Evolutionary conservation across 2,888 invertebrate species (phyloP), one percentile per base, ranked within the genome.

Genomic region (Chrysolina oricalcia): DNA sequence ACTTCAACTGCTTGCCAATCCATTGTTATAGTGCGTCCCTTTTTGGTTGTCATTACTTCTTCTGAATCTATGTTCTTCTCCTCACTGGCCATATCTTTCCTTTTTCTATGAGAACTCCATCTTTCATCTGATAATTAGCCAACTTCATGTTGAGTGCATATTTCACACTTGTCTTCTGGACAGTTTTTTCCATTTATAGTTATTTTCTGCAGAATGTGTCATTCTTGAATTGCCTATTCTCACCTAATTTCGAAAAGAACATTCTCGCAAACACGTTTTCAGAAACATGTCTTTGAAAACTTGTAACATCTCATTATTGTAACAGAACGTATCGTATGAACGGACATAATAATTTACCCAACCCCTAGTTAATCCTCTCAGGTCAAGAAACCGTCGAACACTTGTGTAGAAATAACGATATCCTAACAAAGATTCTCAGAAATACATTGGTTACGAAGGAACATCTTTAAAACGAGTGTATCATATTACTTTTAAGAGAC

Each of bases 1-100:
- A 70, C 81, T 21, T 75, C 83, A 76, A 81, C 84, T 43, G 67
- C 48, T 68, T 68, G 68, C n/a, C 50, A 50, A 27, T 68, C 68
- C 68, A 68, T 68, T 17, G 68, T 50, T 68, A 68, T 19, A 67
- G 46, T 43, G 11, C 27, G 41, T 4, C 43, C 23, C 46, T 48
- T 48, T 23, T 27, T 27, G 6, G 41, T 46, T 48, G n/a, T 21
- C 11, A 23, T 46, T 19, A 19, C 50, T 40, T 40, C 40, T n/a
- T 43, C 67, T 67, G 63, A 48, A 23, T 59, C 72, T n/a, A 10
- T 62, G 48, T 13, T 27, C 13, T 67, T 48, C 21, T 67, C 48
- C 21, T 27, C 17, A n/a, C 67, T 46, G 4, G 67, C 67, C 21
- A 46, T 48, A 48, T 62, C 41, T 53, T 62, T 59, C 53, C 63